These are phyloP conservation scores for Eristalis arbustorum DNA, from an alignment of 2,888 invertebrate species.

Conservation along the genomic window DNA sequence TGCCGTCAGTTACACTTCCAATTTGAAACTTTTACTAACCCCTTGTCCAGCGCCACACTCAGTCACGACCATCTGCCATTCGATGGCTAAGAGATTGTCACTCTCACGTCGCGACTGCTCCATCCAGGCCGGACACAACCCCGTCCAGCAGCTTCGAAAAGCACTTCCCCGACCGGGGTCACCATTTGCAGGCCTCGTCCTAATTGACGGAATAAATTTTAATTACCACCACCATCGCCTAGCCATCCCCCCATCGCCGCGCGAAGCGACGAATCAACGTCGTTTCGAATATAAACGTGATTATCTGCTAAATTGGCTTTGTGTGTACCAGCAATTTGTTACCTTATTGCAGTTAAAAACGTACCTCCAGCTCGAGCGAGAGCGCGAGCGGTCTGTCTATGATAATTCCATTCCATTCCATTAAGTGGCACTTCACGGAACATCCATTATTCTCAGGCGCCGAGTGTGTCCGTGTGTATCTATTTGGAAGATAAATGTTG, in stretches of 20 bases:
- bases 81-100: neutral
- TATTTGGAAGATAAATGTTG: constrained; percentile 64
- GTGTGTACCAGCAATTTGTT: constrained; percentile 67
- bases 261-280: constrained; percentile 24
- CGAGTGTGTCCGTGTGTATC: constrained; percentile 19
- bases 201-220: constrained; percentile 67
- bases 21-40: neutral
- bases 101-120: neutral
- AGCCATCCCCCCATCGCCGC: neutral
- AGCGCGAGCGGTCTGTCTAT: constrained; percentile 26
- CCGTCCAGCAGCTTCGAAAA: neutral
- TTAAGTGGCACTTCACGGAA: constrained; percentile 67
- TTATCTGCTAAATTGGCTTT: constrained; percentile 70
- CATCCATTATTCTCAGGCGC: constrained; percentile 60
- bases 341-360: constrained; percentile 68
- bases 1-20: neutral
- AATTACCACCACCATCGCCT: constrained; percentile 43
- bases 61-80: neutral
- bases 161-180: neutral
- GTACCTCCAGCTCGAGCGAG: constrained; percentile 44
- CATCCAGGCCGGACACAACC: neutral
- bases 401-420: constrained; percentile 69
- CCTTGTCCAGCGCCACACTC: neutral
- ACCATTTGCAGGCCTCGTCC: constrained; percentile 13
- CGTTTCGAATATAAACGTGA: constrained; percentile 61